These are phyloP conservation scores for Hemithea aestivaria DNA, from an alignment of 2,888 invertebrate species.

Conservation along the genomic window DNA sequence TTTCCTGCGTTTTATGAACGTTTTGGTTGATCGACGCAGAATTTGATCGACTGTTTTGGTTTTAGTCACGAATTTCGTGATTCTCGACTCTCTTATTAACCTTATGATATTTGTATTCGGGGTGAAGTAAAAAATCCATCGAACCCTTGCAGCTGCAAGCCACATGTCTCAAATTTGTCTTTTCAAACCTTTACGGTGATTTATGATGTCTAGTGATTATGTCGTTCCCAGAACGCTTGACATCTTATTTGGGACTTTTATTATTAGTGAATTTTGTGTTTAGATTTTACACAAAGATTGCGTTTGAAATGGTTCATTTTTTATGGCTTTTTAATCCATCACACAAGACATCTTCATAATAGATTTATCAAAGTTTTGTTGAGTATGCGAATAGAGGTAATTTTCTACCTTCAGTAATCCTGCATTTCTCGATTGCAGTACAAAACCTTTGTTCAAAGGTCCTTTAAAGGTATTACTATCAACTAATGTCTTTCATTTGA, in stretches of 20 bases:
- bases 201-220: constrained; percentile 43
- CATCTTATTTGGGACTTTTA: constrained; percentile 13
- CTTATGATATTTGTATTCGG: constrained; percentile 22
- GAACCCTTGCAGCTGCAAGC: constrained; percentile 60
- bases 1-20: constrained; percentile 46
- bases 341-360: too few relatives aligned
- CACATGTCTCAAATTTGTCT: constrained; percentile 67
- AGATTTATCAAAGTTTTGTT: too few relatives aligned
- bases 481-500: constrained; percentile 47
- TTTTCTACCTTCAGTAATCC: too few relatives aligned
- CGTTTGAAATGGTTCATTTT: too few relatives aligned
- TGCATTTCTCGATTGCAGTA: too few relatives aligned
- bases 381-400: too few relatives aligned
- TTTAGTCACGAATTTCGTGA: constrained; percentile 53
- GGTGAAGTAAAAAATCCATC: constrained; percentile 28
- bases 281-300: not conserved
- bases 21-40: constrained; percentile 45
- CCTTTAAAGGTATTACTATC: constrained; percentile 17
- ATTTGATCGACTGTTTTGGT: constrained; percentile 59
- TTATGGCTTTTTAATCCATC: too few relatives aligned
- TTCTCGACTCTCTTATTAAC: constrained; percentile 22
- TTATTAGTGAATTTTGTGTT: constrained; percentile 2
- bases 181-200: constrained; percentile 60
- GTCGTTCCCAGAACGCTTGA: constrained; percentile 16
- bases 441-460: too few relatives aligned